Evolutionary conservation across 2,113 vertebrate species (phyloP), one percentile per base, ranked within the genome.

Genomic region (Camelus dromedarius): DNA sequence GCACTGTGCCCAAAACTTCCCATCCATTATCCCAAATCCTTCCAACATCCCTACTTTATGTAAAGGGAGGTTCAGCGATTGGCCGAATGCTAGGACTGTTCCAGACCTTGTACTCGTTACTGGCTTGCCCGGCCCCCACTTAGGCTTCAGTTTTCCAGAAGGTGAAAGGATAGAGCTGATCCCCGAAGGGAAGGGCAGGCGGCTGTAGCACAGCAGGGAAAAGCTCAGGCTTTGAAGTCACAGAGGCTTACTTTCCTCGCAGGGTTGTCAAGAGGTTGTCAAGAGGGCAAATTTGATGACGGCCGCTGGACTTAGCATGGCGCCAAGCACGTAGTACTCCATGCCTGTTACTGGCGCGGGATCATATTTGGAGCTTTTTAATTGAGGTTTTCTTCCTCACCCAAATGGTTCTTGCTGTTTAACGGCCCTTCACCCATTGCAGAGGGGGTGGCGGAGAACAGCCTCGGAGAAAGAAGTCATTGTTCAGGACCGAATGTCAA

Each of bases 201-300:
- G 0, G 95, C 38, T 8, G 14, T 46, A 19, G 66, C 56, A 0
- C 22, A 24, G 18, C 22, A 48, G 50, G 22, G 19, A 18, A 20
- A 35, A 67, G 14, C 42, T 73, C n/a, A 12, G 64, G 22, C 42
- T 4, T n/a, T 81, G 54, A 66, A n/a, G 15, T 50, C 84, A 38
- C 32, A 46, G 73, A 38, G 16, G 54, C 7, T 20, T 26, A 1
- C 32, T 38, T 66, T 42, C 52, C 30, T 73, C 67, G 1, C 66
- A 69, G 56, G 42, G 28, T 0, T 70, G 6, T 42, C 54, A 32
- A 46, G n/a, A 67, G 42, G 28, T 0, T 70, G 6, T 42, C 54
- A 32, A 46, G n/a, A 67, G 5, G 35, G 30, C 42, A 26, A 46
- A 16, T 24, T 0, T 0, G 6, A 3, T 9, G n/a, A 7, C 3